phyloP scores from a whole-genome alignment of 2,797 vertebrate species.

The Simalia tracyae region DNA sequence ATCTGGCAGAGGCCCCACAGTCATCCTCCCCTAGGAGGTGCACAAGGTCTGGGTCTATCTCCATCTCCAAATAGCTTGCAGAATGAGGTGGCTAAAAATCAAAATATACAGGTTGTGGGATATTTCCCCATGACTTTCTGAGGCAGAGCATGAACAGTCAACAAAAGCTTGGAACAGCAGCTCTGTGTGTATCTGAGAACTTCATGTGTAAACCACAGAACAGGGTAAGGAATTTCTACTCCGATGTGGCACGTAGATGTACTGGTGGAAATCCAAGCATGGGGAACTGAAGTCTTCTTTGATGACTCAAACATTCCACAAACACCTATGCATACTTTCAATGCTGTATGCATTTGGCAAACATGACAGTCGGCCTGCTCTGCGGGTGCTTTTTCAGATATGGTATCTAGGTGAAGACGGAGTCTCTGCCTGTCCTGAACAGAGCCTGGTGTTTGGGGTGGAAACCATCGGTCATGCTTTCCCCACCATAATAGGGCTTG shows the following conservation, averaged over 20 bases:
- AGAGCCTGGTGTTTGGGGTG: background rate
- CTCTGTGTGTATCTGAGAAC: background rate
- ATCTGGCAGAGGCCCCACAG: conserved; percentile 7
- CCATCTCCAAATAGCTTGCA: background rate
- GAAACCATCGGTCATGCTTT: background rate
- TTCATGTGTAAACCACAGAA: background rate
- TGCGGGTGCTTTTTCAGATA: background rate
- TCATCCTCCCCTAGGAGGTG: background rate
- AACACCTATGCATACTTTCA: background rate
- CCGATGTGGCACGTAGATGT: background rate
- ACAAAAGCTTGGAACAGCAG: background rate
- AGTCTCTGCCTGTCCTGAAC: background rate
- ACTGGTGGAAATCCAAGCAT: background rate
- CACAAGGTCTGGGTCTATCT: conserved; percentile 10
- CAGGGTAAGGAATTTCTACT: background rate
- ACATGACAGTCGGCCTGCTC: background rate
- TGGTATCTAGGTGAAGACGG: background rate
- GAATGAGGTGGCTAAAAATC: background rate
- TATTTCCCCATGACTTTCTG: background rate
- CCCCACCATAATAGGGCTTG: background rate
- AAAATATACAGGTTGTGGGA: background rate
- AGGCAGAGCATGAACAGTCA: background rate
- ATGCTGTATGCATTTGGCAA: background rate
- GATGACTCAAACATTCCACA: background rate
- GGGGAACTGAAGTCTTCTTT: background rate